These are phyloP conservation scores for Scelioninae gen. 1 DNA, from an alignment of 2,888 invertebrate species.

Conservation along the genomic window DNA sequence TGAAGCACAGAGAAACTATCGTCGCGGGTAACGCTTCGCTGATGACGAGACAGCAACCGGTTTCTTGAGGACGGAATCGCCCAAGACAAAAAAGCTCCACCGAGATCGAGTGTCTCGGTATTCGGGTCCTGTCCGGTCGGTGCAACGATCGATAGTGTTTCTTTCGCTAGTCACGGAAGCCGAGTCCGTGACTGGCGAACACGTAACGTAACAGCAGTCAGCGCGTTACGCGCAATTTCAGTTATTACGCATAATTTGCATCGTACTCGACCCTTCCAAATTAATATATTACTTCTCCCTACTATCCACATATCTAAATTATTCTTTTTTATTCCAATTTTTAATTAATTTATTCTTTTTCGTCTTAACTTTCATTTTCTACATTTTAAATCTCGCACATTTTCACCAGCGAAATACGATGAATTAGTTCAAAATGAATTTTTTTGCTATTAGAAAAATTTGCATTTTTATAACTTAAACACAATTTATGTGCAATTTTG, in stretches of 20 bases:
- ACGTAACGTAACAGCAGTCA: slow-evolving; percentile 19
- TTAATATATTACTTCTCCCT: not conserved
- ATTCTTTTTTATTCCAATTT: not conserved
- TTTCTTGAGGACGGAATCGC: slow-evolving; percentile 51
- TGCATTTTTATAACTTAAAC: no score
- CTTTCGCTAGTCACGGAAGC: slow-evolving; percentile 56
- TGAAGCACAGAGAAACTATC: slow-evolving; percentile 47
- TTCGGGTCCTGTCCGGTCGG: slow-evolving; percentile 42
- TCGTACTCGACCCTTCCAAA: not conserved
- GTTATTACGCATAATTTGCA: slow-evolving; percentile 41
- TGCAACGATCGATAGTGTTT: slow-evolving; percentile 64
- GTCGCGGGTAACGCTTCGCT: slow-evolving; percentile 39
- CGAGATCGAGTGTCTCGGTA: slow-evolving; percentile 56
- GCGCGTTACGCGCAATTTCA: slow-evolving; percentile 35
- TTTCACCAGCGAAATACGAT: no score
- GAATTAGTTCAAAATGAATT: no score
- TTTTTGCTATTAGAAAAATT: no score
- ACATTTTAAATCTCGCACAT: not conserved
- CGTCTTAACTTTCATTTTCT: slow-evolving; percentile 3
- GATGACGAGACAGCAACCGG: slow-evolving; percentile 44
- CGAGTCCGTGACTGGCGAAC: slow-evolving; percentile 23
- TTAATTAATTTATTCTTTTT: not conserved
- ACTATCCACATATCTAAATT: not conserved
- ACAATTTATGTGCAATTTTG: no score
- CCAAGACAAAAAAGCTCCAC: slow-evolving; percentile 52